Evolutionary conservation across 2,888 invertebrate genomes (phyloP).

Genomic region (Amiota communis): DNA sequence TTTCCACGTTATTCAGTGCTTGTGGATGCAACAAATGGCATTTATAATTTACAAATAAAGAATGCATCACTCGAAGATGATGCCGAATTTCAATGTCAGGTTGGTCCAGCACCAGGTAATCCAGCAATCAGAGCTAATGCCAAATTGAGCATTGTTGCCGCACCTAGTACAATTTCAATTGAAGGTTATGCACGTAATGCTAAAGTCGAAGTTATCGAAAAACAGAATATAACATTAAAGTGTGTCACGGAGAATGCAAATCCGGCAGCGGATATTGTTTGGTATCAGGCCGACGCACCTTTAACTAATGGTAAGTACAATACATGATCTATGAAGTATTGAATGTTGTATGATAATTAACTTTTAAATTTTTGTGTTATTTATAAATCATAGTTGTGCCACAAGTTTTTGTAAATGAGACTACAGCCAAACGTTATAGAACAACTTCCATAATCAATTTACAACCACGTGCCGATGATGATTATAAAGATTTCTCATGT

Average conservation of each 20-base stretch:
- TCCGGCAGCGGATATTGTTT: slow-evolving; percentile 69
- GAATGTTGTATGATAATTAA: background rate
- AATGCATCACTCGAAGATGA: slow-evolving; percentile 94
- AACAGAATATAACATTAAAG: slow-evolving; percentile 67
- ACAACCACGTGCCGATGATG: slow-evolving; percentile 68
- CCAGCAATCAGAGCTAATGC: slow-evolving; percentile 91
- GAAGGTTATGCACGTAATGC: slow-evolving; percentile 70
- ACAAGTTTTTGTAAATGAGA: slow-evolving; percentile 64
- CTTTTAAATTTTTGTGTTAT: background rate
- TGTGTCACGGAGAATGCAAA: slow-evolving; percentile 71
- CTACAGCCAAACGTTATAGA: slow-evolving; percentile 62
- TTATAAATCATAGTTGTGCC: slow-evolving; percentile 48
- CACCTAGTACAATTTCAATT: slow-evolving; percentile 68
- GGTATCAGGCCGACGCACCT: slow-evolving; percentile 67
- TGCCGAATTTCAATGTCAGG: slow-evolving; percentile 97
- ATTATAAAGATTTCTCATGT: slow-evolving; percentile 69
- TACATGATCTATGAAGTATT: background rate
- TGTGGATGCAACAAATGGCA: slow-evolving; percentile 86
- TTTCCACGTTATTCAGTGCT: slow-evolving; percentile 91
- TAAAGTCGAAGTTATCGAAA: slow-evolving; percentile 69
- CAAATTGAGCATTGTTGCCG: slow-evolving; percentile 80
- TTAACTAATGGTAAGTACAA: slow-evolving; percentile 53
- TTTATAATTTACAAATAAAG: slow-evolving; percentile 91
- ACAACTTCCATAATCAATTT: slow-evolving; percentile 63
- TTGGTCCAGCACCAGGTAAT: slow-evolving; percentile 86